Base-by-base conservation (phyloP, 2,113 vertebrate species). In the Stegastes partitus region DNA sequence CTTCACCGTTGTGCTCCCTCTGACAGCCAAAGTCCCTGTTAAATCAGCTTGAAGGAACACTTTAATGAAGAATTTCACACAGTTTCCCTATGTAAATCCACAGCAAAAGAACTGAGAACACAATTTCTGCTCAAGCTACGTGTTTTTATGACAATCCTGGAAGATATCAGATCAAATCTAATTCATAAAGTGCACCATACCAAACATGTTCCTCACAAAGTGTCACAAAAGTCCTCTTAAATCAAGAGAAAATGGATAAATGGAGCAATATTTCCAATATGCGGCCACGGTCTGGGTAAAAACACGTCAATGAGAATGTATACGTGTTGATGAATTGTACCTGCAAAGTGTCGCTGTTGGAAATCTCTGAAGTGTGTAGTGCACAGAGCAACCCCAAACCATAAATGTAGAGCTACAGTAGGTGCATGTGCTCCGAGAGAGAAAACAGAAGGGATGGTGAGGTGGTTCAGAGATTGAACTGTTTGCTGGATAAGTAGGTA, bases 41-140 rank as follows among this genome's bases (percentile, higher is more conserved):
- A 86, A 81, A 89, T 85, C 77, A 80, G 34, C 74, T 83, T 31
- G 10, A 74, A 87, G 66, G 66, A 74, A 80, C 56, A 47, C 58
- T 64, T 73, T 87, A 75, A 86, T 61, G 86, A 77, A 67, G 25
- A 68, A 59, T 81, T 77, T 67, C 47, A 64, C 68, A 69, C 73
- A 78, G 50, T 71, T 70, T 84, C 28, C 58, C 18, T 76, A 74
- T 80, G 68, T 82, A 77, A 79, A 82, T 82, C 45, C 34, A 57
- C 25, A 65, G 58, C 34, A 58, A 55, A 78, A 71, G 49, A 72
- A 58, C 44, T 76, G 69, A 69, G 45, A 51, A 73, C 34, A 71
- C 39, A 53, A 28, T 84, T 58, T 77, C 21, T 57, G 21, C 50
- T 66, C 4, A 8, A 66, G 39, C 42, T 21, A 45, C 21, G 39